Base-by-base conservation (phyloP, 2,797 vertebrate species). In the Anguilla pacifica region DNA sequence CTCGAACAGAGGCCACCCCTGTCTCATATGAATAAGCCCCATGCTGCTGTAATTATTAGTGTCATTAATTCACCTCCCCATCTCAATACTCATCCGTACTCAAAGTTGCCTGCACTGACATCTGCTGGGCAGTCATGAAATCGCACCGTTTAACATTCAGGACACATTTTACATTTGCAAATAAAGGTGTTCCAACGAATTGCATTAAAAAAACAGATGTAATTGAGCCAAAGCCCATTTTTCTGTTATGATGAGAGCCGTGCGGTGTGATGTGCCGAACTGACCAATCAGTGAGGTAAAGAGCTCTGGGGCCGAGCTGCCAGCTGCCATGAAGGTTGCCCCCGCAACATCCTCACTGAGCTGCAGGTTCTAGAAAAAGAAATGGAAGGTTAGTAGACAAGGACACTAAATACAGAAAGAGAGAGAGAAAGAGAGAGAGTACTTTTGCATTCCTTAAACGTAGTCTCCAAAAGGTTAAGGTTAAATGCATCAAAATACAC, bases 271-370 rank as follows among this genome's bases (percentile, higher is more conserved):
- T 19, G 7, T 22, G 53, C 35, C 31, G 51, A 10, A 94, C 95
- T 86, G 57, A 97, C 96, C 96, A 88, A 97, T 97, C 55, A 97
- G 94, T 86, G 96, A 97, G 61, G 96, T 97, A 91, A 97, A 97
- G 35, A 97, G 95, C 91, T 97, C 96, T 0, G 96, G 96, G 81
- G 96, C 96, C 5, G 96, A 97, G 91, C 96, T 97, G 88, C 96
- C 96, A 64, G 96, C 96, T 22, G 96, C 96, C 96, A 97, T 97
- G 72, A 97, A 97, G 1, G 96, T 97, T 0, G 96, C 96, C 5
- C 96, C 96, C 0, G 96, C 96, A 85, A 97, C 96, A 91, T 97
- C 96, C 89, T 97, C 96, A 89, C 96, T 96, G 86, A 97, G 94
- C 15, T 96, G 95, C 90, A 97, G 94, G 90, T 96, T 96, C 96